Percentiles rank a stretch among this genome's conserved stretches.
Conservation (phyloP, 1,140 invertebrate genomes). For the Aethina tumida region DNA sequence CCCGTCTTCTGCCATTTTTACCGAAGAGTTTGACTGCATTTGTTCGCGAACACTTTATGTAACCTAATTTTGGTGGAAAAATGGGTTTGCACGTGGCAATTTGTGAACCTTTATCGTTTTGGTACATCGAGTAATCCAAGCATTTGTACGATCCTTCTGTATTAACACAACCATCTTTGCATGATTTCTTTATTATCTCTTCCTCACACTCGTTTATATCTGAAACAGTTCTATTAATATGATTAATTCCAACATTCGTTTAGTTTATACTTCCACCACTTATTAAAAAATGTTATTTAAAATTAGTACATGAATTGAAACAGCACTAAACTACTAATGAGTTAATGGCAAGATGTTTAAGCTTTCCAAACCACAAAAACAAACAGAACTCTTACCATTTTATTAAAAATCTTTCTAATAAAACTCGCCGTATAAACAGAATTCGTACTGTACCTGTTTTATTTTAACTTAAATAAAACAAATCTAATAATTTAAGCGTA, state of each 20-base stretch:
- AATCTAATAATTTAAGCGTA: too few relatives aligned
- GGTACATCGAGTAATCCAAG: slow-evolving; percentile 1
- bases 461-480: too few relatives aligned
- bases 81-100: slow-evolving; percentile 11
- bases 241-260: too few relatives aligned
- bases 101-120: slow-evolving; percentile 8
- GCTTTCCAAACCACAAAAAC: too few relatives aligned
- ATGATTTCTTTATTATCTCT: slow-evolving; percentile 9
- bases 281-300: background rate
- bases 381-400: too few relatives aligned
- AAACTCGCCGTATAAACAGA: too few relatives aligned
- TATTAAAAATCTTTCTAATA: too few relatives aligned
- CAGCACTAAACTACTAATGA: too few relatives aligned
- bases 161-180: slow-evolving; percentile 16
- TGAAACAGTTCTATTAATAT: slow-evolving; percentile 10
- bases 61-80: slow-evolving; percentile 12
- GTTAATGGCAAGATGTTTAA: too few relatives aligned
- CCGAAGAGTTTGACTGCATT: slow-evolving; percentile 6
- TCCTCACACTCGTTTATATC: slow-evolving; percentile 23
- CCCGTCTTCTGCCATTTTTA: slow-evolving; percentile 5
- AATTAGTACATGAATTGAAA: too few relatives aligned
- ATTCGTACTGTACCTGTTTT: too few relatives aligned
- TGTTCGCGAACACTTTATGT: slow-evolving; percentile 13
- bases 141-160: slow-evolving; percentile 19
- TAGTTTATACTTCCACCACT: background rate